Percentiles rank a stretch among this genome's conserved stretches.
phyloP scores from a whole-genome alignment of 1,140 invertebrate genomes.

The Drosophila watanabei region DNA sequence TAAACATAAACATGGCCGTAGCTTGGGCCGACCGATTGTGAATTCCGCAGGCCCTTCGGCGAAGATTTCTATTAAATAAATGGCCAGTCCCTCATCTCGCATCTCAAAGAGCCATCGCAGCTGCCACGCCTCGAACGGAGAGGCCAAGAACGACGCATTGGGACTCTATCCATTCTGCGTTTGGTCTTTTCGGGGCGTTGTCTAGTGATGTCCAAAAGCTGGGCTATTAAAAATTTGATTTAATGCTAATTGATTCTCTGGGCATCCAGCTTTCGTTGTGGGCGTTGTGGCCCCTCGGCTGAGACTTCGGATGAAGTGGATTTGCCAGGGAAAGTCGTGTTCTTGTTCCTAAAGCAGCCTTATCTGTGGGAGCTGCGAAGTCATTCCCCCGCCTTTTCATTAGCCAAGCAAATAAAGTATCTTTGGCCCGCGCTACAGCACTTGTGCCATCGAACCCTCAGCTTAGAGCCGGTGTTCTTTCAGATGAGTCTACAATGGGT shows the following conservation, averaged over 20 bases:
- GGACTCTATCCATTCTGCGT: not conserved
- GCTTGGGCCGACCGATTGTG: slow-evolving; percentile 5
- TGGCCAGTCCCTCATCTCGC: slow-evolving; percentile 17
- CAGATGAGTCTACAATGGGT: slow-evolving; percentile 16
- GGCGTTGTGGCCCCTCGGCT: slow-evolving; percentile 38
- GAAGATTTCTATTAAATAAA: slow-evolving; percentile 42
- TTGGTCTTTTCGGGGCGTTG: slow-evolving; percentile 1
- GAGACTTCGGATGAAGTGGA: slow-evolving; percentile 6
- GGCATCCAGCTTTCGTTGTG: slow-evolving; percentile 44
- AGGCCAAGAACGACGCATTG: slow-evolving; percentile 13
- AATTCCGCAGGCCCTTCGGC: slow-evolving; percentile 23
- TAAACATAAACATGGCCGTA: slow-evolving; percentile 28
- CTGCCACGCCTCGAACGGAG: slow-evolving; percentile 17
- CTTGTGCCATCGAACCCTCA: slow-evolving; percentile 60
- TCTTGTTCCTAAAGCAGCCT: slow-evolving; percentile 17
- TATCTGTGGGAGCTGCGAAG: slow-evolving; percentile 21
- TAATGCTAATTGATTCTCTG: slow-evolving; percentile 77
- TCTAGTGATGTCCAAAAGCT: slow-evolving; percentile 20
- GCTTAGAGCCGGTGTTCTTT: slow-evolving; percentile 14
- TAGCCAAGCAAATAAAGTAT: slow-evolving; percentile 62
- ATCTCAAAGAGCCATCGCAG: slow-evolving; percentile 30
- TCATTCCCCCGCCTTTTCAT: slow-evolving; percentile 45
- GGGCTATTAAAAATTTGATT: slow-evolving; percentile 69
- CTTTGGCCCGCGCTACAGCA: slow-evolving; percentile 18
- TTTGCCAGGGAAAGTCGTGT: slow-evolving; percentile 45